Base-by-base conservation (phyloP, 1,140 invertebrate species). In the Ctenoplectra terminalis region DNA sequence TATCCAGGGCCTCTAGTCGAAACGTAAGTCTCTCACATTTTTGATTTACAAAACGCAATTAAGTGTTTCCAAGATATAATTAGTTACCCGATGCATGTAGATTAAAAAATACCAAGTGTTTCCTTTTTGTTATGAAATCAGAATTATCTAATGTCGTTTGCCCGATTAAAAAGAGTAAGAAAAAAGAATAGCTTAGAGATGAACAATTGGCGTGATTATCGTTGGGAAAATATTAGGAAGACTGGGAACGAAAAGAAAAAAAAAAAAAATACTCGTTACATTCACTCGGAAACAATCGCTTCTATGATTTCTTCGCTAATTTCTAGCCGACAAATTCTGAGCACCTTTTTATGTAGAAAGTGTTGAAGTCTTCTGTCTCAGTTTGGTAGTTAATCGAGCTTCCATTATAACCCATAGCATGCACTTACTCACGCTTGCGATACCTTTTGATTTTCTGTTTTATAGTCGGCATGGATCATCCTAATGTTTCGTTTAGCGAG, bases 1-100 rank as follows among this genome's bases (percentile, higher is more conserved):
- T 98, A 97, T 93, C 96, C 96, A 71, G 96, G 97, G 40, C 96
- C 96, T 64, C 95, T 97, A 71, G 96, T 97, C 73, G 97, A 98
- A 95, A 95, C 96, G 97, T 97, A 95, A 96, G 97, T 97, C 93
- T 88, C 64, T 29, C 11, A 0, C 1, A 37, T 58, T 58, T 60
- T 15, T 11, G 31, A 48, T 58, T 23, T 15, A 48, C n/a, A 23
- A 56, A 81, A 60, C 48, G 48, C 46, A 54, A 50, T 20, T 81
- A 37, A 37, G 34, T 58, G 78, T 81, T 66, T 61, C 40, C 78
- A 81, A 75, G 9, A 31, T 37, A 31, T 71, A 63, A 85, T 73
- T 76, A 46, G 70, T 70, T 82, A 31, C 60, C 60, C 75, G 34
- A 54, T 73, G 85, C 85, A 86, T 86, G 85, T 34, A 46, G 23